These are phyloP conservation scores for Lasioglossum oenotherae DNA, from an alignment of 2,888 invertebrate species.

Conservation along the genomic window DNA sequence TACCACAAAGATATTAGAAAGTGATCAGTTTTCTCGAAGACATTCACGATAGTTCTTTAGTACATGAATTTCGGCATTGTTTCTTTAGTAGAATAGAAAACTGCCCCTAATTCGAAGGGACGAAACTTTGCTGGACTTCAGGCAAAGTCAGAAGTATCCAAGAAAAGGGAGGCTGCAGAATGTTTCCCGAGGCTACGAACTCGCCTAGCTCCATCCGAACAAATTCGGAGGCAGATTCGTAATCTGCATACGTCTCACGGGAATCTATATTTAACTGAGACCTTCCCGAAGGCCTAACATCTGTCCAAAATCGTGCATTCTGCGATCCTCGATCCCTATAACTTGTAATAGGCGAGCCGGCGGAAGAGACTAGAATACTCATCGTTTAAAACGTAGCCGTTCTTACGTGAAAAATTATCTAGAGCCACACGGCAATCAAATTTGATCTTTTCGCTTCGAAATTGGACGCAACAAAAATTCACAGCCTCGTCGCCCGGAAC, in stretches of 20 bases:
- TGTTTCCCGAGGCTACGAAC: not conserved
- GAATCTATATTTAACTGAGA: constrained; percentile 21
- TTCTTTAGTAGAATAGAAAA: not conserved
- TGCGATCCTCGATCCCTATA: not conserved
- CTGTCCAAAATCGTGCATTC: constrained; percentile 21
- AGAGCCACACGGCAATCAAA: not conserved
- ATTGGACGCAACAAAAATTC: not conserved
- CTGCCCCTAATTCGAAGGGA: not conserved
- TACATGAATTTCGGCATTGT: not conserved
- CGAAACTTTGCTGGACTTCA: too few species aligned
- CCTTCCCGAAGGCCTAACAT: not conserved
- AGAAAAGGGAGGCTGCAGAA: not conserved
- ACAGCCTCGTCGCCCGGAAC: not conserved
- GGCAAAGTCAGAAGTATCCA: not conserved
- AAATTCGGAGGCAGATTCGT: not conserved
- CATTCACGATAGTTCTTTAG: not conserved
- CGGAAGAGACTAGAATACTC: not conserved
- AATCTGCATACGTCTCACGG: not conserved
- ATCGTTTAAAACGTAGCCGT: not conserved
- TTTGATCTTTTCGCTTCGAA: not conserved
- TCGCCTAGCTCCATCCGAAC: not conserved
- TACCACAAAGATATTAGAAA: not conserved
- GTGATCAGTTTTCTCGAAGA: not conserved
- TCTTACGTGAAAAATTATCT: not conserved
- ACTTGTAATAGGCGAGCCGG: not conserved